Conservation (phyloP, 2,113 vertebrate genomes). For the Oryzias woworae region DNA sequence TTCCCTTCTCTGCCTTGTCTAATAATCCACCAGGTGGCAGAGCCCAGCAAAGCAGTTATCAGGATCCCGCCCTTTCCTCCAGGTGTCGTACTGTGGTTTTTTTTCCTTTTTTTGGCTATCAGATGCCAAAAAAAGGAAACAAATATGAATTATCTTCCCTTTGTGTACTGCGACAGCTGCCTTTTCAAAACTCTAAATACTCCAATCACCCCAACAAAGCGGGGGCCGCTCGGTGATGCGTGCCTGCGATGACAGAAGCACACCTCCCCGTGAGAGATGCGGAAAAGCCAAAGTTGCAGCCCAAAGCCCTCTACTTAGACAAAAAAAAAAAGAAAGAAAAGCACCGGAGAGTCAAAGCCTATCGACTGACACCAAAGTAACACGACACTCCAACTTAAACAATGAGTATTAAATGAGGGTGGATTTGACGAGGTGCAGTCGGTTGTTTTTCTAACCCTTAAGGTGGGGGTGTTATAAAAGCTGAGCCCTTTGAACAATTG, state of each 20-base stretch:
- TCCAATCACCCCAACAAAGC: constrained; percentile 61
- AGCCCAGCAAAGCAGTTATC: constrained; percentile 1
- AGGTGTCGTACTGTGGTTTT: constrained; percentile 27
- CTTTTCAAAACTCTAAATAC: constrained; percentile 43
- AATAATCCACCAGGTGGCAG: constrained; percentile 30
- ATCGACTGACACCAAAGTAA: constrained; percentile 52
- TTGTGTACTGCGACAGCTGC: constrained; percentile 43
- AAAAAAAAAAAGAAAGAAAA: constrained; percentile 33
- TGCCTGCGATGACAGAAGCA: constrained; percentile 18
- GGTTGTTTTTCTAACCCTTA: constrained; percentile 25
- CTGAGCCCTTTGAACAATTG: constrained; percentile 58
- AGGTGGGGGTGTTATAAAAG: constrained; percentile 21
- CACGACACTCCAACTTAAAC: constrained; percentile 42
- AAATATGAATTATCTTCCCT: constrained; percentile 19
- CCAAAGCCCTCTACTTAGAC: constrained; percentile 39
- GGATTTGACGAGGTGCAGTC: constrained; percentile 25
- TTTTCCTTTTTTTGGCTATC: background rate
- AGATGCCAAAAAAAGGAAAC: constrained; percentile 38
- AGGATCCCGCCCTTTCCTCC: constrained; percentile 10
- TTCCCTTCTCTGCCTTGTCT: background rate
- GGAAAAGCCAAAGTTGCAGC: constrained; percentile 36
- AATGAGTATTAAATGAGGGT: constrained; percentile 32
- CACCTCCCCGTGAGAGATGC: constrained; percentile 51
- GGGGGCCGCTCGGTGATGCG: background rate
- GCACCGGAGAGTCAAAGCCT: constrained; percentile 38